These are phyloP conservation scores for Furnarius figulus DNA, from an alignment of 2,113 vertebrate genomes.

Conservation along the genomic window DNA sequence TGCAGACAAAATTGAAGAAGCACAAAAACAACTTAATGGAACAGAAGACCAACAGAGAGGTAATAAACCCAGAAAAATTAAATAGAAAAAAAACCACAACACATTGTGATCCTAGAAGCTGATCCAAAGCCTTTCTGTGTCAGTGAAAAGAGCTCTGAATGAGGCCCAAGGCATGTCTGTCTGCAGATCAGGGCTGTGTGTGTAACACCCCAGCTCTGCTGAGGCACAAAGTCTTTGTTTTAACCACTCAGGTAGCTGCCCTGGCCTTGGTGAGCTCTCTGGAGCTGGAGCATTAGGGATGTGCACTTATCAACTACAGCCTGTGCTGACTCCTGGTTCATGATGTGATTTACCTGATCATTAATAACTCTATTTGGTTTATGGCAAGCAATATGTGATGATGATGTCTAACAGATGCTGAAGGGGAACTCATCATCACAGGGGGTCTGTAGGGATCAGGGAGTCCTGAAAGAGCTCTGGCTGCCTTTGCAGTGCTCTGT, in stretches of 20 bases:
- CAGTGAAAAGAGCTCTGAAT: background rate
- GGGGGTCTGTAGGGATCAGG: background rate
- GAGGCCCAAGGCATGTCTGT: background rate
- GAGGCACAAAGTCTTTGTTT: background rate
- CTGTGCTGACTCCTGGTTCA: background rate
- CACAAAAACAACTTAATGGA: constrained; percentile 95
- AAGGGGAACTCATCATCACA: background rate
- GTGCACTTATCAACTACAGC: background rate
- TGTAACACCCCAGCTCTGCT: background rate
- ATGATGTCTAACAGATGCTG: background rate
- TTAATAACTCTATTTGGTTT: background rate
- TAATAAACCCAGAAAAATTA: constrained; percentile 51
- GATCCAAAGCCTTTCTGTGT: background rate
- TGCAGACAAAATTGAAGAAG: constrained; percentile 99
- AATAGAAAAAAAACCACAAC: background rate
- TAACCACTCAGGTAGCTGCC: background rate
- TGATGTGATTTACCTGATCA: background rate
- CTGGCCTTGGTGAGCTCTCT: background rate
- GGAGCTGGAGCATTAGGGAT: background rate
- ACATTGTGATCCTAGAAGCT: background rate
- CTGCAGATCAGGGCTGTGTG: background rate
- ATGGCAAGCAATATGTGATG: background rate
- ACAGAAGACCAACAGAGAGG: constrained; percentile 90
- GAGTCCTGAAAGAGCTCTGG: background rate
- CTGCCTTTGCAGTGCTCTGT: background rate